These are phyloP conservation scores for Uria aalge DNA, from an alignment of 2,113 vertebrate species.

Conservation along the genomic window DNA sequence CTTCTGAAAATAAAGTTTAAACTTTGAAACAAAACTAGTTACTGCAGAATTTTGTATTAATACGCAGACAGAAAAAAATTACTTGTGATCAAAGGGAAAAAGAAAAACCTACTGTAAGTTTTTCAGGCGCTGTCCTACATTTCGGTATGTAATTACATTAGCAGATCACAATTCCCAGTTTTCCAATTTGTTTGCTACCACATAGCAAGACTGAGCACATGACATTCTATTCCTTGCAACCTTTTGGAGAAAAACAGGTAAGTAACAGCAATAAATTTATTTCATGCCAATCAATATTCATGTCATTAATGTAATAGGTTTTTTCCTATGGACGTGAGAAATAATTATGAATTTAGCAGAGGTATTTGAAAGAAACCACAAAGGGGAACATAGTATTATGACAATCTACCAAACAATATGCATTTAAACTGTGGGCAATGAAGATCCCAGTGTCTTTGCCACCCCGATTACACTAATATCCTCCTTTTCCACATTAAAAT, in stretches of 20 bases:
- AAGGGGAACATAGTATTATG: not conserved
- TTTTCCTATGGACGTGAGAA: not conserved
- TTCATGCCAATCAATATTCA: not conserved
- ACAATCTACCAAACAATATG: not conserved
- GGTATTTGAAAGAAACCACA: not conserved
- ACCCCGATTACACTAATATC: not conserved
- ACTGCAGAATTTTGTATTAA: not conserved
- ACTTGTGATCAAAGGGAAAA: not conserved
- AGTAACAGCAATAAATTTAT: not conserved
- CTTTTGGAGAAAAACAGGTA: not conserved
- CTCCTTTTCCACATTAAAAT: not conserved
- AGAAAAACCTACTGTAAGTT: not conserved
- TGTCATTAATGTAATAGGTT: not conserved
- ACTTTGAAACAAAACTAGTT: not conserved
- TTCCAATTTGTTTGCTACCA: not conserved
- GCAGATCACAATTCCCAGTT: not conserved
- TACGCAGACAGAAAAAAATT: not conserved
- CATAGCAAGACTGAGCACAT: not conserved
- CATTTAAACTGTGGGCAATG: not conserved
- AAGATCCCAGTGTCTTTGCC: not conserved
- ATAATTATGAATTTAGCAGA: not conserved
- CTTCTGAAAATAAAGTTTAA: not conserved
- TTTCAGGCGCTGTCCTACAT: slow-evolving; percentile 17
- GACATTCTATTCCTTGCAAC: not conserved
- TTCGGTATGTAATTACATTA: not conserved